Conservation (phyloP, 2,113 vertebrate species). For the Nyctibius bracteatus region DNA sequence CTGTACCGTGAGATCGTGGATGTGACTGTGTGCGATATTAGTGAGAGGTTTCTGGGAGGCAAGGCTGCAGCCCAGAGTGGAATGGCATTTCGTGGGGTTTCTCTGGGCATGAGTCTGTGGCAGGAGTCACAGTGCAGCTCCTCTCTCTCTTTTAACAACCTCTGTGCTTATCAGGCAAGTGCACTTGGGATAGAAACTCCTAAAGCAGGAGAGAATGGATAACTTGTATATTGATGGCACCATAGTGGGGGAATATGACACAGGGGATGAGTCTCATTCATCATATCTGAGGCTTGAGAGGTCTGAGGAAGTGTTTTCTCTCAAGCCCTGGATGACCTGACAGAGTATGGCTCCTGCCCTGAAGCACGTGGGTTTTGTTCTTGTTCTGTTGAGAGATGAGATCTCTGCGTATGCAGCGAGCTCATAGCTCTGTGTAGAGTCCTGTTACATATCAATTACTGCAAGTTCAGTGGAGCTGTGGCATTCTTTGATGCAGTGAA, state of each 20-base stretch:
- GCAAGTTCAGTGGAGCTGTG: not conserved
- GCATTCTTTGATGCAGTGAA: not conserved
- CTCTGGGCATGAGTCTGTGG: not conserved
- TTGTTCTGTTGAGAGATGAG: not conserved
- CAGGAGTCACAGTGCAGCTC: not conserved
- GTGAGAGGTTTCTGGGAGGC: not conserved
- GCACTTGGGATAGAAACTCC: not conserved
- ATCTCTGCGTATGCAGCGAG: not conserved
- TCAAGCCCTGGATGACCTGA: not conserved
- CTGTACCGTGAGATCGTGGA: not conserved
- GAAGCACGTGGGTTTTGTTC: not conserved
- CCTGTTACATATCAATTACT: not conserved
- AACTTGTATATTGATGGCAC: not conserved
- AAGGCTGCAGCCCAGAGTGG: not conserved
- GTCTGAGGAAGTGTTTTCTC: not conserved
- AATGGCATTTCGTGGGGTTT: not conserved
- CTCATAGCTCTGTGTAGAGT: not conserved
- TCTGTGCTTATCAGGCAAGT: not conserved
- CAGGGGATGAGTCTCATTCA: not conserved
- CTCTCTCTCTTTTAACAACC: not conserved
- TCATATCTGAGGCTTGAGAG: not conserved
- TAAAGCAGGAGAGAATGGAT: not conserved
- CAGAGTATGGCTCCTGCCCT: not conserved
- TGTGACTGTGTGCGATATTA: not conserved
- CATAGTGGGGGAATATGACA: accelerated